Conservation (phyloP, 2,113 vertebrate species). For the Epinephelus moara region DNA sequence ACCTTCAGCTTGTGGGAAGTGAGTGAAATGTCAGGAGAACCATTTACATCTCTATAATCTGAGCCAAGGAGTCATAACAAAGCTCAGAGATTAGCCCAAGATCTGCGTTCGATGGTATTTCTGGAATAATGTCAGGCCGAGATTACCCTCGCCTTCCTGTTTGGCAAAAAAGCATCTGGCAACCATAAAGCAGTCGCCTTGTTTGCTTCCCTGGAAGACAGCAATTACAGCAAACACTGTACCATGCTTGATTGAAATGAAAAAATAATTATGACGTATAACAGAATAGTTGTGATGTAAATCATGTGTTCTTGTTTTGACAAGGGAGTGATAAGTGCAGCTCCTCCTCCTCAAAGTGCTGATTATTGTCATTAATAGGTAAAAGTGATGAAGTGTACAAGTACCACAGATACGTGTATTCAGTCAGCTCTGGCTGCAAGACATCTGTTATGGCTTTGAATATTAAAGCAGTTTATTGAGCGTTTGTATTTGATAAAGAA, state of each 20-base stretch:
- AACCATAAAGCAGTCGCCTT: background rate
- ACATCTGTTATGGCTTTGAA: constrained; percentile 20
- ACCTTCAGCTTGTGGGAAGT: constrained; percentile 62
- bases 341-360: constrained; percentile 18
- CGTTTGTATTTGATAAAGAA: background rate
- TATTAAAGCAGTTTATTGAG: background rate
- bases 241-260: background rate
- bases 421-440: background rate
- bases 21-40: constrained; percentile 50
- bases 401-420: background rate
- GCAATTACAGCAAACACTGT: constrained; percentile 31
- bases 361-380: background rate
- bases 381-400: constrained; percentile 1
- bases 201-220: constrained; percentile 25
- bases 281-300: background rate
- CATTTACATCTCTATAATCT: constrained; percentile 34
- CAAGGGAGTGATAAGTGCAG: background rate
- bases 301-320: background rate
- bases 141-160: constrained; percentile 43
- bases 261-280: background rate
- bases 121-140: background rate
- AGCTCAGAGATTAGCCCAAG: constrained; percentile 32
- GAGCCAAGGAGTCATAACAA: constrained; percentile 52
- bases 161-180: constrained; percentile 38
- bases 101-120: background rate